A percentile compares a stretch with the other conserved stretches of the same genome.
Conservation (phyloP, 2,113 vertebrate species). For the Ctenomys sociabilis region DNA sequence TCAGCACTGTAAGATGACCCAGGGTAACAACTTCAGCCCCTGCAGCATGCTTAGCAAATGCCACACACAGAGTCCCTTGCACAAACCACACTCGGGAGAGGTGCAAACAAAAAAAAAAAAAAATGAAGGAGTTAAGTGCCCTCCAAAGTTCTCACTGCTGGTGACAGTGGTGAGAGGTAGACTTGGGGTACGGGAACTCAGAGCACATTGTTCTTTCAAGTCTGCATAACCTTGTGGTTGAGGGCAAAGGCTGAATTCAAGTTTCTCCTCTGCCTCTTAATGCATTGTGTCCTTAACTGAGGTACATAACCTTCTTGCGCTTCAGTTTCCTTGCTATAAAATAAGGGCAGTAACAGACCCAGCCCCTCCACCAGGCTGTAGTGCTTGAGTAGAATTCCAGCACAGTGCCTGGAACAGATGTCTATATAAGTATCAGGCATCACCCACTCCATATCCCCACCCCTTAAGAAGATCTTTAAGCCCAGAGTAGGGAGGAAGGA, state of each 20-base stretch:
- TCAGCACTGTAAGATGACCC: not conserved
- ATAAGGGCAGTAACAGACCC: not conserved
- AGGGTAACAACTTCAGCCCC: fast-evolving
- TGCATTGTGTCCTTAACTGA: not conserved
- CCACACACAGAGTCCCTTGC: not conserved
- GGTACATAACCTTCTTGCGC: not conserved
- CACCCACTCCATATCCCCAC: not conserved
- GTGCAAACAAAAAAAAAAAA: not conserved
- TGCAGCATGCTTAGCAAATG: not conserved
- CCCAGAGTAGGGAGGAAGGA: not conserved
- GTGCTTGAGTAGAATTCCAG: not conserved
- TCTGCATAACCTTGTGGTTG: not conserved
- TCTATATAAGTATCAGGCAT: not conserved
- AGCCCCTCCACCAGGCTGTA: too few species aligned
- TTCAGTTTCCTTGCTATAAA: not conserved
- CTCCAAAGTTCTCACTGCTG: not conserved
- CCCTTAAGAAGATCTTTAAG: not conserved
- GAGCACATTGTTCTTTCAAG: not conserved
- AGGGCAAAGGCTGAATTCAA: not conserved
- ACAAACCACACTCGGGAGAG: not conserved
- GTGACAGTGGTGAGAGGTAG: not conserved
- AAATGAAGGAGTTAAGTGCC: not conserved
- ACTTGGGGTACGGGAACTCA: not conserved
- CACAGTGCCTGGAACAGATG: not conserved
- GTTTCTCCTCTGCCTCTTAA: not conserved